Evolutionary conservation across 2,888 invertebrate genomes (phyloP), one percentile per base, ranked within the genome.

Genomic region (Melanostoma mellinum): DNA sequence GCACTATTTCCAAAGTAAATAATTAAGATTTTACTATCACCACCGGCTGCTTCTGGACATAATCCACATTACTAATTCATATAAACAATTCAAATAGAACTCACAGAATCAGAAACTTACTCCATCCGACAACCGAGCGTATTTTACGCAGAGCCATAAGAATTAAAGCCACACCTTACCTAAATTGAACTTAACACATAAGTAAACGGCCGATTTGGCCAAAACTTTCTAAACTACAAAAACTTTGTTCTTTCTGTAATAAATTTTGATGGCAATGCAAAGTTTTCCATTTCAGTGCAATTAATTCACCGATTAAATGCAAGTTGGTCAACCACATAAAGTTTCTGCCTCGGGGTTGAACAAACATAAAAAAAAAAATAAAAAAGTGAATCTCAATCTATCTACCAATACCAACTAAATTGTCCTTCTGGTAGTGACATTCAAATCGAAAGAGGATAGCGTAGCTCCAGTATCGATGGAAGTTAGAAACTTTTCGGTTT

Each of bases 221-320:
- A 20, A 10, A 46, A 60, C 44, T 61, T 61, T 44, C 20, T 6
- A 20, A 61, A 46, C 50, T 32, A 33, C 8, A 10, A 58, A 58
- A 58, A 42, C 32, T 58, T 61, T 20, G 6, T 61, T 35, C 35
- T 65, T 5, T 40, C n/a, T 52, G 77, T 74, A 78, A 84, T 84
- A 84, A 78, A 84, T 84, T 84, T 69, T 53, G 68, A 84, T 74
- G 65, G 65, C 65, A 53, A 63, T 38, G 48, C 44, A 67, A 84
- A 84, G 69, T 79, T 84, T 75, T 71, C 53, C 74, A 63, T 69
- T 71, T 33, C 55, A 69, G 65, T 44, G 71, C 84, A 84, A 84
- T 84, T 84, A 78, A 84, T 84, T 84, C 79, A 74, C 69, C 71
- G 84, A 74, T 79, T 79, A 84, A 84, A 84, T 71, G 78, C 79